These are phyloP conservation scores for Zosterops lateralis DNA, from an alignment of 2,113 vertebrate genomes.

Conservation along the genomic window DNA sequence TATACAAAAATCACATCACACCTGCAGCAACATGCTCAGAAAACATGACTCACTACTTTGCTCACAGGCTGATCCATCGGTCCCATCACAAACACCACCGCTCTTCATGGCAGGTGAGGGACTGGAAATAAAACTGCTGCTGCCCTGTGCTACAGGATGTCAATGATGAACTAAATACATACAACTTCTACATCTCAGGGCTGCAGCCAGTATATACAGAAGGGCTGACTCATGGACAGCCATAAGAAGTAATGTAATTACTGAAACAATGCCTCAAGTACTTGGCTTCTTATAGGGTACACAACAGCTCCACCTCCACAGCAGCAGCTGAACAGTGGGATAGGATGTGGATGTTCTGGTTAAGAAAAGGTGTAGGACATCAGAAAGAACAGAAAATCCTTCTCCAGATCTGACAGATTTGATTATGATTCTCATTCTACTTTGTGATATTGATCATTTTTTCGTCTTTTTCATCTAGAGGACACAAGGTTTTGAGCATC, in stretches of 20 bases:
- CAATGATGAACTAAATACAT: fast-evolving
- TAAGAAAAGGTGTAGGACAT: not conserved
- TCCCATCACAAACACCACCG: fast-evolving
- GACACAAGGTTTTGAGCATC: not conserved
- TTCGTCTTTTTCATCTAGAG: not conserved
- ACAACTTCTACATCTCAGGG: not conserved
- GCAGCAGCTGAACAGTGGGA: fast-evolving
- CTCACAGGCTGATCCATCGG: not conserved
- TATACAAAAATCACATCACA: not conserved
- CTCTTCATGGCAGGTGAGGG: not conserved
- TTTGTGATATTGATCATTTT: not conserved
- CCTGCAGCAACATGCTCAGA: not conserved
- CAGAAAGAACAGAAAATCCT: not conserved
- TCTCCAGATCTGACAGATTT: not conserved
- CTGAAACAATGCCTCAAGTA: not conserved
- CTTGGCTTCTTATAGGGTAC: not conserved
- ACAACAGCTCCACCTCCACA: not conserved
- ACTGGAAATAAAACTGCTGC: not conserved
- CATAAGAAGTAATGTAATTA: fast-evolving
- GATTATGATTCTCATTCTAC: not conserved
- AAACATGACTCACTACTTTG: fast-evolving
- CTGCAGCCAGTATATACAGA: not conserved
- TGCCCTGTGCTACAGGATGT: not conserved
- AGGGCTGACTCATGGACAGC: not conserved
- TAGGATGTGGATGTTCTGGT: not conserved